These are phyloP conservation scores for Eulemur rufifrons DNA, from an alignment of 2,113 vertebrate genomes.

Conservation along the genomic window DNA sequence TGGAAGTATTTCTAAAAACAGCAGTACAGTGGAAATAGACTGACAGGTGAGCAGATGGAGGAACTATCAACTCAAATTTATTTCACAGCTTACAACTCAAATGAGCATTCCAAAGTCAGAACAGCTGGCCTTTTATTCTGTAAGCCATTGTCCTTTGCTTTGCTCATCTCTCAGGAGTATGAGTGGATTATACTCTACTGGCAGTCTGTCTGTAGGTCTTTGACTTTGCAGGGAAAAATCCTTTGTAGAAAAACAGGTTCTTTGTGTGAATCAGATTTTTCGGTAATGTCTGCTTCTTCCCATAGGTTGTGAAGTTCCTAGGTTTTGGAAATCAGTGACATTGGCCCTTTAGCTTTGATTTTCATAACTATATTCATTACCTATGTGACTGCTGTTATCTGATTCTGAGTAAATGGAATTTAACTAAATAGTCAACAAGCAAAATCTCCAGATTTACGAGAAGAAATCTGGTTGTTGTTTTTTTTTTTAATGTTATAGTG, in stretches of 20 bases:
- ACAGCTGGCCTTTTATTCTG: conserved; percentile 59
- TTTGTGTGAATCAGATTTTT: conserved; percentile 9
- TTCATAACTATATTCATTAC: not conserved
- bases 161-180: conserved; percentile 42
- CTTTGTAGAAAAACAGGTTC: conserved; percentile 30
- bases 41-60: conserved; percentile 65
- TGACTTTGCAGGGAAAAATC: conserved; percentile 43
- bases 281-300: not conserved
- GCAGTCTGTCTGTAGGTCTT: conserved; percentile 42
- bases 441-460: not conserved
- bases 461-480: not conserved
- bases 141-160: conserved; percentile 50
- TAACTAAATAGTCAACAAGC: not conserved
- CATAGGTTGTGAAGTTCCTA: not conserved
- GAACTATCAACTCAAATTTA: conserved; percentile 62
- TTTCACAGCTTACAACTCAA: conserved; percentile 55
- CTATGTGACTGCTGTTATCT: not conserved
- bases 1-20: conserved; percentile 52
- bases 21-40: not conserved
- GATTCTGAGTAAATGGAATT: conserved; percentile 8
- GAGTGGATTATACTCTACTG: not conserved
- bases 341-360: conserved; percentile 12
- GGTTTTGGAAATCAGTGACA: not conserved
- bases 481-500: not conserved
- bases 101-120: conserved; percentile 55